phyloP scores from a whole-genome alignment of 2,888 invertebrate genomes.

The Tachystola acroxantha region DNA sequence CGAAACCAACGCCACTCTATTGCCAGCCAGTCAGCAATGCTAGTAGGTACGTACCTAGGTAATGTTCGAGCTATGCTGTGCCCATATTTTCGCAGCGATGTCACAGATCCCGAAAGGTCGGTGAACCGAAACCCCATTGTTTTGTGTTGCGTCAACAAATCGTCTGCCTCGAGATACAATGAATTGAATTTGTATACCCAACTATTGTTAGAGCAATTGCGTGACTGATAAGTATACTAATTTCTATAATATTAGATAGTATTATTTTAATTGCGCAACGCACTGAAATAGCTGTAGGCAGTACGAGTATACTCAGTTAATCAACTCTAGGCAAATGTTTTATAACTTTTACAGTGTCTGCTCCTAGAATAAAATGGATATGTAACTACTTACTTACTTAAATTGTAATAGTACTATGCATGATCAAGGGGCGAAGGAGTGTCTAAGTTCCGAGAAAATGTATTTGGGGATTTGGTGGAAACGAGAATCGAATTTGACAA shows the following conservation, averaged over 20 bases:
- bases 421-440: too few species aligned
- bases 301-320: slow-evolving; percentile 3
- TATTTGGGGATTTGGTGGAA: too few species aligned
- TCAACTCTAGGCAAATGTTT: too few species aligned
- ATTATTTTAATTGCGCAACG: slow-evolving; percentile 29
- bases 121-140: slow-evolving; percentile 71
- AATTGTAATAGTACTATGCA: too few species aligned
- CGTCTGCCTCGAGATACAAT: slow-evolving; percentile 63
- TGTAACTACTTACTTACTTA: too few species aligned
- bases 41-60: slow-evolving; percentile 38
- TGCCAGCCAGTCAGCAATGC: slow-evolving; percentile 3
- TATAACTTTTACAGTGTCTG: too few species aligned
- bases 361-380: too few species aligned
- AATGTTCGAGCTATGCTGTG: slow-evolving; percentile 45
- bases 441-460: too few species aligned
- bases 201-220: slow-evolving; percentile 59
- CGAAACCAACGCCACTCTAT: too few species aligned
- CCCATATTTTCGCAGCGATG: slow-evolving; percentile 70
- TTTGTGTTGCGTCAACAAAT: slow-evolving; percentile 70
- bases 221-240: slow-evolving; percentile 42
- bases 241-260: slow-evolving; percentile 13
- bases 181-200: slow-evolving; percentile 62
- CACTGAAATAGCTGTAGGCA: slow-evolving; percentile 20
- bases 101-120: slow-evolving; percentile 72
- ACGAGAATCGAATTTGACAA: too few species aligned